Evolutionary conservation across 2,888 invertebrate genomes (phyloP).

Genomic region (Tridacna gigas): DNA sequence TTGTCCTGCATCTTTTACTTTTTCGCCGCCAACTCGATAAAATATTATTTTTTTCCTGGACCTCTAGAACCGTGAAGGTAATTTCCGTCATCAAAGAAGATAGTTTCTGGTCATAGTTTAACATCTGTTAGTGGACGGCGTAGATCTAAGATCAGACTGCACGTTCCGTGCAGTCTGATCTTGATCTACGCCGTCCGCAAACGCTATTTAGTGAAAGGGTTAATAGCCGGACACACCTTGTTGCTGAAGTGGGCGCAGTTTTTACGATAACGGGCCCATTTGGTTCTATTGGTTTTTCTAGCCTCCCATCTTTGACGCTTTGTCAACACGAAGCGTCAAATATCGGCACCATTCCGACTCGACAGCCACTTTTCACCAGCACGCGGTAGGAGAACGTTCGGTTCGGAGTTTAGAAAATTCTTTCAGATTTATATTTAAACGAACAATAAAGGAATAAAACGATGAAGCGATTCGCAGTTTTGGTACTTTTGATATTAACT

Average conservation of each 20-base stretch:
- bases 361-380: not conserved
- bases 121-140: no score
- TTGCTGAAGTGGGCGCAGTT: not conserved
- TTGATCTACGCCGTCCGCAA: no score
- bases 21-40: no score
- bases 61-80: no score
- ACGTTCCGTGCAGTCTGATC: no score
- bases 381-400: not conserved
- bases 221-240: not conserved
- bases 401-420: not conserved
- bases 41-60: no score
- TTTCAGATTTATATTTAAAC: no score
- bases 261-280: not conserved
- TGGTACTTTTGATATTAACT: not conserved
- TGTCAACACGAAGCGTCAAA: not conserved
- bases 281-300: not conserved
- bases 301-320: not conserved
- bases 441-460: not conserved
- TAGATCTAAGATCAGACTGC: no score
- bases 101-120: no score
- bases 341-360: not conserved
- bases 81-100: no score
- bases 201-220: no score
- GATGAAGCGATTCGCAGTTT: not conserved
- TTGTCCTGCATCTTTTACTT: no score